Evolutionary conservation across 2,797 vertebrate genomes (phyloP).

Genomic region (Nasua narica): DNA sequence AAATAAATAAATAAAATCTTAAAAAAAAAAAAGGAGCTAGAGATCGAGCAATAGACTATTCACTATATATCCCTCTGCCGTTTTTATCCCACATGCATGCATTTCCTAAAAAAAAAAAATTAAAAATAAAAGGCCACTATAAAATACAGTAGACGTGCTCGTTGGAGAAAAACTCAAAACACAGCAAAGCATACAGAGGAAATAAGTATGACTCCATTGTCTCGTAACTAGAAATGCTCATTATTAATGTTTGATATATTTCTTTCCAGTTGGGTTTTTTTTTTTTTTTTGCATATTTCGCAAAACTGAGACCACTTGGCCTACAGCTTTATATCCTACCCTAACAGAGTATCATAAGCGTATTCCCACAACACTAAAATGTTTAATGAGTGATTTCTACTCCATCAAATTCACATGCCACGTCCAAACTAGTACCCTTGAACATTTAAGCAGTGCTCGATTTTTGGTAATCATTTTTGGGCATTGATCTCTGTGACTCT

Average conservation of each 20-base stretch:
- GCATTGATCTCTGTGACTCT: background rate
- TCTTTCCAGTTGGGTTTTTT: background rate
- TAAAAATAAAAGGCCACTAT: background rate
- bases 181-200: background rate
- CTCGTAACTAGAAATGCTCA: background rate
- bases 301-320: background rate
- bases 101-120: background rate
- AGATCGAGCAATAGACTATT: background rate
- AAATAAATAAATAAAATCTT: too few species aligned
- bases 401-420: background rate
- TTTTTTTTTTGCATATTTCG: background rate
- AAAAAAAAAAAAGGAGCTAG: background rate
- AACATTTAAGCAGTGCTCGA: background rate
- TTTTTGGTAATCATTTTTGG: background rate
- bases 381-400: background rate
- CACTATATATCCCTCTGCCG: background rate
- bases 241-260: background rate
- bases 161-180: background rate
- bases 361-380: background rate
- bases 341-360: background rate
- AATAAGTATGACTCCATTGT: background rate
- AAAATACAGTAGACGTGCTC: background rate
- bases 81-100: background rate
- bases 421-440: background rate
- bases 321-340: background rate